Base-by-base conservation (phyloP, 2,797 vertebrate genomes). In the Sebastes nivosus region DNA sequence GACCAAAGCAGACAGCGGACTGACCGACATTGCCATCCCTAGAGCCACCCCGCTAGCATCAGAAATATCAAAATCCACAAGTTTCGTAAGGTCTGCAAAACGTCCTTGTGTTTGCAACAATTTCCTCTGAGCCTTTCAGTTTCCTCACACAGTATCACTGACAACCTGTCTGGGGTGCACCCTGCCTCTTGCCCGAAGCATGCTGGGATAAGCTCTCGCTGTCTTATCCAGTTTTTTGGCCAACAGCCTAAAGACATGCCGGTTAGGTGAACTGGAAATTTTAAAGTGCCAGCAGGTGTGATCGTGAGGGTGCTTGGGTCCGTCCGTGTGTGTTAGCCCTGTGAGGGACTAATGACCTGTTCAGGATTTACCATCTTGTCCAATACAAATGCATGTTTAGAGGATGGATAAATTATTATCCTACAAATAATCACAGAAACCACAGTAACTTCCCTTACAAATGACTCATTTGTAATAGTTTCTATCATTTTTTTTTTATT, bases 121-220 rank as follows among this genome's bases (percentile, higher is more conserved):
- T 66, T 67, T 55, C 25, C 25, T 32, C 32, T 9, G 52, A 81
- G 38, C 24, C 6, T 34, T 71, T 79, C 29, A 64, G 61, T 18
- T 67, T 52, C 24, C 68, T 75, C 24, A 6, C 22, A 46, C 67
- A 64, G 5, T 46, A 67, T 42, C 46, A 66, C 4, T n/a, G 22
- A 2, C 29, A 76, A 5, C 30, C 32, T 77, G 46, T 79, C 67
- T 58, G 52, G 12, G 55, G 22, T 72, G 55, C 50, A 59, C 14
- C 57, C 66, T 71, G 36, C 29, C 66, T 77, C 67, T 66, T 54
- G 66, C 34, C 36, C 64, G 46, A 78, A 36, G 63, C 50, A 60
- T 72, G 52, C 57, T 38, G 71, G 63, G 52, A 75, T 63, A 68
- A 58, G 24, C 29, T 65, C 64, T 22, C n/a, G 24, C 54, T 63